phyloP scores from a whole-genome alignment of 2,888 invertebrate genomes.

The Campaea margaritaria region DNA sequence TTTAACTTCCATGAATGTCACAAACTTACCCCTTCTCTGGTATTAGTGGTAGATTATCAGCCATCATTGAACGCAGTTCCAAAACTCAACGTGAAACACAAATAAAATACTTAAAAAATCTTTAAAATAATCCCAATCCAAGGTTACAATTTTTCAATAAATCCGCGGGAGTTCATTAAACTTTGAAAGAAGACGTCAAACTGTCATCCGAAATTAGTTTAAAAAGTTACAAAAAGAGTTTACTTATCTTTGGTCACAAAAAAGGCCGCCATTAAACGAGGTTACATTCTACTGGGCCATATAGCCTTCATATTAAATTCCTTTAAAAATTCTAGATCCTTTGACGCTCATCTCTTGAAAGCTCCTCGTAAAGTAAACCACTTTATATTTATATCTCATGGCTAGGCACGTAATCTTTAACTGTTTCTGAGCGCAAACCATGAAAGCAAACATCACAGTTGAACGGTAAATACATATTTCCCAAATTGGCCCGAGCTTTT shows the following conservation, averaged over 20 bases:
- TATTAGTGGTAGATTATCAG: conserved; percentile 41
- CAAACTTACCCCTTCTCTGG: conserved; percentile 38
- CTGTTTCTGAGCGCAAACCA: too few relatives aligned
- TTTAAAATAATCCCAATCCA: not conserved
- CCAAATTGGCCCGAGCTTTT: too few relatives aligned
- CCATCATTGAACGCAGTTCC: conserved; percentile 25
- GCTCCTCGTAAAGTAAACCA: not conserved
- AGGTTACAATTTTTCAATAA: not conserved
- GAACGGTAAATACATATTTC: too few relatives aligned
- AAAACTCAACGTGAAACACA: not conserved
- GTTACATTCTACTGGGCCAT: not conserved
- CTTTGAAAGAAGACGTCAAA: too few relatives aligned
- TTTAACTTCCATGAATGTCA: too few relatives aligned
- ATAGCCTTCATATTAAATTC: too few relatives aligned
- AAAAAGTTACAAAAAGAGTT: not conserved
- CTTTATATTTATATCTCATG: not conserved
- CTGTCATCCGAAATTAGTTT: too few relatives aligned
- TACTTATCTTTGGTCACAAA: too few relatives aligned
- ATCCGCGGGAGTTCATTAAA: not conserved
- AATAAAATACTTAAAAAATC: conserved; percentile 2
- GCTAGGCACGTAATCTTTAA: not conserved
- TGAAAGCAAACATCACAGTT: too few relatives aligned
- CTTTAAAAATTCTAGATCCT: too few relatives aligned
- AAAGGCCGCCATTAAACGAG: not conserved
- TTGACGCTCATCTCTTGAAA: not conserved